Evolutionary conservation across 2,888 invertebrate species (phyloP), one percentile per base, ranked within the genome.

Genomic region (Entomobrya multifasciata): DNA sequence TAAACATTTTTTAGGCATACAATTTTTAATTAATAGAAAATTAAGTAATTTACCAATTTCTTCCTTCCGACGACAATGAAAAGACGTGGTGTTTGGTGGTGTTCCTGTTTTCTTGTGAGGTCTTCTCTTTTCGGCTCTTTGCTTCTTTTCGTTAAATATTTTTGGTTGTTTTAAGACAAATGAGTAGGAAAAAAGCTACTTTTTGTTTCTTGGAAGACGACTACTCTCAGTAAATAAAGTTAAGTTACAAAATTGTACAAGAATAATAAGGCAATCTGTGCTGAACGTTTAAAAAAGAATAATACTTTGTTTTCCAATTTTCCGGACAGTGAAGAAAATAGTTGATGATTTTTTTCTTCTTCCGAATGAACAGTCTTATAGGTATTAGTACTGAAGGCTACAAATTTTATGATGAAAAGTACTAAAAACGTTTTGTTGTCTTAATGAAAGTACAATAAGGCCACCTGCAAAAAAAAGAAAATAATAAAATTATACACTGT

Each of bases 11-110:
- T n/a, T n/a, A n/a, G 10, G 76, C 65, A 74, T 74, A 84, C 84
- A 67, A 77, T 67, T 84, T 84, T 84, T 84, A 84, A 84, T 84
- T 84, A 84, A 65, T 84, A 84, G 77, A 84, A 84, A 84, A 84
- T 84, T 84, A 84, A 84, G 84, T 52, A 84, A 76, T 84, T 84
- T 84, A 84, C 84, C 84, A 44, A 84, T 84, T 84, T n/a, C n/a
- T n/a, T n/a, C n/a, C 67, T 84, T 77, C 36, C 72, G 36, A 81
- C 52, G 77, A 27, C 44, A 49, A 65, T 17, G 41, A 22, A 60
- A 44, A 27, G 44, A 55, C n/a, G 55, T 41, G 52, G 72, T 72
- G 22, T 74, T 62, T 41, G 36, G 41, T 65, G 36, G 41, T 60
- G 49, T 55, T 2, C 15, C 15, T n/a, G n/a, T 60, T 52, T 20